phyloP scores from a whole-genome alignment of 2,113 vertebrate genomes.

The Chloropsis hardwickii region DNA sequence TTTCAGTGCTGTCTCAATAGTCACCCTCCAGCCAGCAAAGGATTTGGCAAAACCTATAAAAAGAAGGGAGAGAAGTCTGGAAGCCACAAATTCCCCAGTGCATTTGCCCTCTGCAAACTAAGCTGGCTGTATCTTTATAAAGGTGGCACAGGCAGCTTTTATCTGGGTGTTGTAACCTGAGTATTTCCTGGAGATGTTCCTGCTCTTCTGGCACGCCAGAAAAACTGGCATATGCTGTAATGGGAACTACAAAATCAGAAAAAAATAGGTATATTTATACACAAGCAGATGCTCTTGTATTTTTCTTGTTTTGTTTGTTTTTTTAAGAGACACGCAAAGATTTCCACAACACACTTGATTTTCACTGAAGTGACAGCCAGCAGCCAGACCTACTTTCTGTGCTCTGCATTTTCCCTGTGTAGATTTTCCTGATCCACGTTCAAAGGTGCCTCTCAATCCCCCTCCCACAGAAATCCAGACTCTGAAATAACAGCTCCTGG shows the following conservation, averaged over 20 bases:
- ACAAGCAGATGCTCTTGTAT: neutral
- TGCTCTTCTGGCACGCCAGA: neutral
- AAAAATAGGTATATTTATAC: neutral
- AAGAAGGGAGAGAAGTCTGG: neutral
- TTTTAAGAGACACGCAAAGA: neutral
- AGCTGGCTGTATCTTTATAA: neutral
- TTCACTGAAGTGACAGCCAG: constrained; percentile 53
- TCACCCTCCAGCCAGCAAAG: neutral
- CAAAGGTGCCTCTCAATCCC: neutral
- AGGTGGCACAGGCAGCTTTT: neutral
- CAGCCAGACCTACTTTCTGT: constrained; percentile 15
- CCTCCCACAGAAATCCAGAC: neutral
- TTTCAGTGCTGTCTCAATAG: neutral
- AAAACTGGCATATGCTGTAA: neutral
- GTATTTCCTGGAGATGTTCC: neutral
- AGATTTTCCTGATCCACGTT: neutral
- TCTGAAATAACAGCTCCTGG: constrained; percentile 42
- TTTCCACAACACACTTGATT: constrained; percentile 32
- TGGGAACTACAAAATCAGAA: neutral
- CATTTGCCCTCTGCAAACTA: neutral
- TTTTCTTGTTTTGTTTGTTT: neutral
- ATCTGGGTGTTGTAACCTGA: neutral
- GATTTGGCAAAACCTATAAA: neutral
- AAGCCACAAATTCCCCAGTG: neutral
- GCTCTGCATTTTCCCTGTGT: neutral